Evolutionary conservation across 2,797 vertebrate genomes (phyloP), one percentile per base, ranked within the genome.

Genomic region (Tenualosa ilisha): DNA sequence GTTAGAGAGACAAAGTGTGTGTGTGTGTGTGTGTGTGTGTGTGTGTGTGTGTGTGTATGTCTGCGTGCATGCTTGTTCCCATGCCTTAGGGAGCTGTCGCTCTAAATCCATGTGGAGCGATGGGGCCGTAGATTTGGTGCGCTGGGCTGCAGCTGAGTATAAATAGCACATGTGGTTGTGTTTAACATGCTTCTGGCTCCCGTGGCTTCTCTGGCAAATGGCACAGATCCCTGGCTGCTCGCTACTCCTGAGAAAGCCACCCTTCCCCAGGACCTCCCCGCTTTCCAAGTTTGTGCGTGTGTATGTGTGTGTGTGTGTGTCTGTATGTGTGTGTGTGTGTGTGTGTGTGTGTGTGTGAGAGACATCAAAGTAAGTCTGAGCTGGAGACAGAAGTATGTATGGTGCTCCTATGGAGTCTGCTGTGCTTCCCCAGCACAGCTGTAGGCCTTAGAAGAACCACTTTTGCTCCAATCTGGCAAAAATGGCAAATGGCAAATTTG

Each of bases 91-190:
- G 59, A 63, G 22, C n/a, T 63, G 22, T 63, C n/a, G 59, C n/a
- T 63, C 24, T 63, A 24, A 63, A 63, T 63, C 59, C 59, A n/a
- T 63, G 59, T 6, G n/a, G 63, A 37, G 63, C 3, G 63, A 68
- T 68, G 26, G 9, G 9, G 26, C 9, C 26, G 11, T 31, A 68
- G 63, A 68, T 68, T 24, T 24, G 61, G 61, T 26, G 61, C 8
- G 61, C 63, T 37, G 26, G 65, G 86, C 68, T 85, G 88, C 65
- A 86, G 54, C 61, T 79, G 87, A 86, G 61, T 84, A 92, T 91
- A 94, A 93, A 93, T 92, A 93, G 92, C 91, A 91, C 94, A 95
- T 94, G 92, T 95, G 95, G 94, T 92, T 94, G 88, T 90, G 91
- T 93, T 95, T 94, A 94, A 88, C 89, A 89, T 84, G 83, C 89